A percentile compares a stretch with the other conserved stretches of the same genome.
phyloP scores from a whole-genome alignment of 2,888 invertebrate species.

The Drosophila borborema region DNA sequence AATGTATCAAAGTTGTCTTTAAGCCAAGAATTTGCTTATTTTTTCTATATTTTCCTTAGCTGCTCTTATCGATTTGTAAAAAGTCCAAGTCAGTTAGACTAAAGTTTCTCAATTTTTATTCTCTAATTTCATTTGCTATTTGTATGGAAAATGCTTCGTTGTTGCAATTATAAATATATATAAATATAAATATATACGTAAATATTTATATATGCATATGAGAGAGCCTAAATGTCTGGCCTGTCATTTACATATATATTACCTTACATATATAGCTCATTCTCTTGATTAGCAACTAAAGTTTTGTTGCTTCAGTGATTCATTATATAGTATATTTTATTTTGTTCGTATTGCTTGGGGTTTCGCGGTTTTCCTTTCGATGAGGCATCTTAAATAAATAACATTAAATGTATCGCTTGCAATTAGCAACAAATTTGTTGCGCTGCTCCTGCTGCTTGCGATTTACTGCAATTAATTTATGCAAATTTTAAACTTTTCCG shows the following conservation, averaged over 20 bases:
- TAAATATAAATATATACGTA: not conserved
- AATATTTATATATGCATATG: not conserved
- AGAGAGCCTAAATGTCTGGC: not conserved
- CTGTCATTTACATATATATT: not conserved
- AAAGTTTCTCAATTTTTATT: not conserved
- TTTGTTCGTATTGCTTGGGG: slow-evolving; percentile 12
- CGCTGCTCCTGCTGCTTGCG: slow-evolving; percentile 29
- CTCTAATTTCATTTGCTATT: not conserved
- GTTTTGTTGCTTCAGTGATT: slow-evolving; percentile 18
- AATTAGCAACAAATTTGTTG: slow-evolving; percentile 54
- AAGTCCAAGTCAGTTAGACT: not conserved
- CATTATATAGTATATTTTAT: slow-evolving; percentile 12
- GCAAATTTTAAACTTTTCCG: slow-evolving; percentile 80
- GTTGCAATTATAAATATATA: not conserved
- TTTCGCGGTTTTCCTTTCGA: slow-evolving; percentile 54
- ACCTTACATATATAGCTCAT: not conserved
- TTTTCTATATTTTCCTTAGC: not conserved
- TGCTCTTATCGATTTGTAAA: not conserved
- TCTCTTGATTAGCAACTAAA: slow-evolving; percentile 4
- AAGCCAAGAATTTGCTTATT: not conserved
- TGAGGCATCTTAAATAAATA: slow-evolving; percentile 61
- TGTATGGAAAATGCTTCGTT: no score
- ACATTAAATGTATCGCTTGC: slow-evolving; percentile 53
- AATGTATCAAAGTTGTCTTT: no score
- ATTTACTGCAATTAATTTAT: slow-evolving; percentile 71